Base-by-base conservation (phyloP, 2,888 invertebrate genomes). In the Myathropa florea region DNA sequence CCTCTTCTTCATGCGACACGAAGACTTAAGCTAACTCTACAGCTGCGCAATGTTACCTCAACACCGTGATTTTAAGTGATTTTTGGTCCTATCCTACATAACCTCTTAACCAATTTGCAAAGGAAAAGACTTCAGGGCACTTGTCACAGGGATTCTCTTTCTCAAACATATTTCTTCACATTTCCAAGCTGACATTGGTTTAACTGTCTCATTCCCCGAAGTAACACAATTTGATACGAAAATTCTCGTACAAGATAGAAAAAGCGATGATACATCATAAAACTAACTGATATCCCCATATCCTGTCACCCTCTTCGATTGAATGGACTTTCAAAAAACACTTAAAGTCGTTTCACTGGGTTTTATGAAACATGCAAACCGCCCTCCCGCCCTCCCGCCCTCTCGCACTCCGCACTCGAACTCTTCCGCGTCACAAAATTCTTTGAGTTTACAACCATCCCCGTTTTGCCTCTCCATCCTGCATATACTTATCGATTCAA, bases 401-500 rank as follows among this genome's bases (percentile, higher is more conserved):
- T 21, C 46, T n/a, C n/a, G n/a, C n/a, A n/a, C n/a, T n/a, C n/a
- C n/a, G n/a, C n/a, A n/a, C 46, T 18, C n/a, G n/a, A 46, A 18
- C 46, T 46, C 46, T 18, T 46, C 46, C 46, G 46, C 46, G 46
- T 46, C 46, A 46, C 46, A 46, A 46, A 46, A 46, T 18, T 46
- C 46, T 18, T 18, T 67, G 18, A 67, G 21, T 55, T 30, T 30
- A 55, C 53, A n/a, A n/a, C 30, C 26, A 23, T 39, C 64, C 36
- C 14, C 21, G 18, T 61, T 26, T n/a, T n/a, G 24, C 12, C 24
- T 3, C 30, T 30, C 9, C 23, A 24, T 24, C 64, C 10, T 23
- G 18, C 39, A 28, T 26, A 2, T 68, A 23, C 68, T 57, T 70
- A 57, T 59, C 57, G 68, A 59, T 39, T 60, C 46, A 71, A 33